Base-by-base conservation (phyloP, 1,140 invertebrate species). In the Lordiphosa collinella region DNA sequence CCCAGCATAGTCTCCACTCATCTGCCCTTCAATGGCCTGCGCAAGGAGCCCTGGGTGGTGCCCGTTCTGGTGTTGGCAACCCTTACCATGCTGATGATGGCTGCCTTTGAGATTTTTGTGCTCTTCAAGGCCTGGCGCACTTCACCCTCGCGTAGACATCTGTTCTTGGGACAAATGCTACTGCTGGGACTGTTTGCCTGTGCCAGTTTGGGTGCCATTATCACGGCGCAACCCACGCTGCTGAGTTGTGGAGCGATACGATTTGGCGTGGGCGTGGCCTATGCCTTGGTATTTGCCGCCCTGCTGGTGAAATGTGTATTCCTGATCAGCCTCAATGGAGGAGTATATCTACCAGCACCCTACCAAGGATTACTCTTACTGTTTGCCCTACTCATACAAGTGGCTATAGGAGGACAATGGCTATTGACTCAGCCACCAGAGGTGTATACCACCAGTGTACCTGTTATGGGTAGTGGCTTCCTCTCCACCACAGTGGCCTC, bases 231-330 rank as follows among this genome's bases (percentile, higher is more conserved):
- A 18, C 96, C 96, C 11, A 95, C 94, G 29, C 91, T 93, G 2
- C 90, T 94, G 32, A 95, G 95, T 1, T 98, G 97, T 78, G 95
- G 94, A 8, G 93, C 96, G 9, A 94, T 95, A 51, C 91, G 96
- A 34, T 93, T 98, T 60, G 94, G 95, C 12, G 94, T 96, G 11
- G 96, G 97, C 18, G 91, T 97, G 10, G 93, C 95, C 2, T 97
- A 96, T 67, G 93, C 95, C 10, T 91, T 98, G n/a, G 94, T 97
- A 13, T 98, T 98, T 88, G 94, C 95, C 10, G 94, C 97, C 0
- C 91, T 99, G 16, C 91, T 99, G 50, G 97, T 98, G 56, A 98
- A 99, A 90, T 96, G 96, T 84, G 95, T 98, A 40, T 97, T 98
- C 86, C 91, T 98, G 35, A 93, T 98, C 58, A 97, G 96, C 69